These are phyloP conservation scores for Eriosoma lanigerum DNA, from an alignment of 1,140 invertebrate genomes.

Conservation along the genomic window DNA sequence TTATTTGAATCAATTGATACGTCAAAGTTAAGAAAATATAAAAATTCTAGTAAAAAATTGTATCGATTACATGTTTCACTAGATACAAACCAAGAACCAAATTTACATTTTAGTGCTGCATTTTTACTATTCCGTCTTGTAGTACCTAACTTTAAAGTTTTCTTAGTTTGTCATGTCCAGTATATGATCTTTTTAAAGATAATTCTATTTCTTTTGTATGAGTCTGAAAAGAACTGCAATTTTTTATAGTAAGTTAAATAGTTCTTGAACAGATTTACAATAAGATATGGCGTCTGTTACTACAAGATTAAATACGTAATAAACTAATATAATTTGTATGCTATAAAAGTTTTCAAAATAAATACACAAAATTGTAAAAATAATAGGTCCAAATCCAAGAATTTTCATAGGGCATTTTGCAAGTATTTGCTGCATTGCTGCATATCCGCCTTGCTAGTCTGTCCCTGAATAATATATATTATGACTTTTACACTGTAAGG, in stretches of 20 bases:
- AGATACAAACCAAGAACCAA: not conserved
- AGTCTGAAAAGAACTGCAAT: constrained; percentile 4
- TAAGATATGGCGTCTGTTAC: not conserved
- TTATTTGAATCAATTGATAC: not conserved
- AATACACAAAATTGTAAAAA: too few relatives aligned
- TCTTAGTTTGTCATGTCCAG: constrained; percentile 1
- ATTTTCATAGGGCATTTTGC: too few relatives aligned
- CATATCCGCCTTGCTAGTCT: too few relatives aligned
- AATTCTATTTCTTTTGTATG: constrained; percentile 2
- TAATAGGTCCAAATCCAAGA: too few relatives aligned
- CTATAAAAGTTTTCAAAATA: too few relatives aligned
- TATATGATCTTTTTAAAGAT: not conserved
- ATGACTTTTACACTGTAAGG: too few relatives aligned
- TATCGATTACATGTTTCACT: not conserved
- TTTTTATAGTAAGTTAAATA: constrained; percentile 1
- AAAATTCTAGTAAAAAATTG: not conserved
- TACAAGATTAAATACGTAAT: not conserved
- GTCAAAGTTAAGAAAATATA: not conserved
- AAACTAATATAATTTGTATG: too few relatives aligned
- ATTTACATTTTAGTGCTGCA: not conserved
- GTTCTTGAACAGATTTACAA: not conserved
- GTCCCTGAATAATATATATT: too few relatives aligned
- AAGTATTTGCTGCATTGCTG: too few relatives aligned
- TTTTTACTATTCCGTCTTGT: constrained; percentile 1
- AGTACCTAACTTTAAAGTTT: not conserved